Evolutionary conservation across 2,113 vertebrate species (phyloP), one percentile per base, ranked within the genome.

Genomic region (Planiliza haematocheilus): DNA sequence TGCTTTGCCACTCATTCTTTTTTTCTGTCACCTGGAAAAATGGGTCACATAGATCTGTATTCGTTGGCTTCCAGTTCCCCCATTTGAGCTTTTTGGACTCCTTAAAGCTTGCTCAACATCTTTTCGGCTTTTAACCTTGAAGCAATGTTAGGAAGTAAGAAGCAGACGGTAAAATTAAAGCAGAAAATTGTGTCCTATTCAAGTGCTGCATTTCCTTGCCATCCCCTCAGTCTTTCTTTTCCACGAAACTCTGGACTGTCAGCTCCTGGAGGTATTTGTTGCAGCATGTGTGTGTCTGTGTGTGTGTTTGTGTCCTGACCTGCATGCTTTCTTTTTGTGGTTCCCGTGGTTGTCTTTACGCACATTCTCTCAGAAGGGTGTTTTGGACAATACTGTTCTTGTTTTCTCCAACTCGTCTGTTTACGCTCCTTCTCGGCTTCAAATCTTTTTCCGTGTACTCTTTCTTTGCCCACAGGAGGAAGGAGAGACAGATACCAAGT

Each of bases 401-500:
- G 39, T 48, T 70, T 46, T 69, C 52, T 64, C 49, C 55, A 55
- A 12, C 66, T 43, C 34, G 1, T 66, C 53, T 74, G 2, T 75
- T 71, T 51, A 42, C 74, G 14, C 75, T 56, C 13, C 10, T 20
- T 73, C 62, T 70, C 77, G 49, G 39, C 62, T 60, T 82, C 74
- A 63, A 21, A 39, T 68, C 43, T 73, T 82, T n/a, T 85, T 65
- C 83, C 69, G 24, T 83, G 58, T 73, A 17, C 62, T 16, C 56
- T 64, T 77, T 73, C 63, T 82, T 74, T 82, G 20, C 78, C 76
- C 50, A 62, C 83, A 91, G 90, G 85, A 84, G 63, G 84, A 87
- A 58, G 89, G 75, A 50, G 82, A 89, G 69, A 77, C 86, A 62
- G 74, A 84, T 70, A 82, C 73, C 83, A 93, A 91, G 93, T 94